These are phyloP conservation scores for Zalophus californianus DNA, from an alignment of 2,797 vertebrate genomes.

Conservation along the genomic window DNA sequence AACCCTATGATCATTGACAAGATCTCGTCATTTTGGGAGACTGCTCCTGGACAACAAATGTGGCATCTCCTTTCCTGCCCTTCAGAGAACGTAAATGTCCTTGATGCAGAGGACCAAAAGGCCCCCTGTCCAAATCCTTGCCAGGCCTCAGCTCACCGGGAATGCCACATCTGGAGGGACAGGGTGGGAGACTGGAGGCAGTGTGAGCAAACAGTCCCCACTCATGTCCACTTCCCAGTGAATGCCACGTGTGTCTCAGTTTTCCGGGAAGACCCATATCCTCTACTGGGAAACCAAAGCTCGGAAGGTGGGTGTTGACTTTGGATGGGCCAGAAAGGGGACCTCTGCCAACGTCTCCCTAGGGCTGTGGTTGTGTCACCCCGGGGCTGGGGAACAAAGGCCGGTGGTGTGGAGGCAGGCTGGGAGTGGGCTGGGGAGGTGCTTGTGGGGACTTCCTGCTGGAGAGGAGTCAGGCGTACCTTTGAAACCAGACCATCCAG, in stretches of 20 bases:
- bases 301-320: not conserved
- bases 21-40: not conserved
- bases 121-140: too few relatives aligned
- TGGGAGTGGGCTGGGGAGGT: not conserved
- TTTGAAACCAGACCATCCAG: not conserved
- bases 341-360: not conserved
- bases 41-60: not conserved
- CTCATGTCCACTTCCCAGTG: too few relatives aligned
- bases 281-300: not conserved
- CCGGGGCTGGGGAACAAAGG: not conserved
- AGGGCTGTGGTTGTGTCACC: not conserved
- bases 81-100: not conserved
- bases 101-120: not conserved
- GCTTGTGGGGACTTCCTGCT: not conserved
- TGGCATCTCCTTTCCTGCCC: not conserved
- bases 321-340: not conserved
- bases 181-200: not conserved
- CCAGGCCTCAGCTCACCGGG: not conserved
- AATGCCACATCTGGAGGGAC: not conserved
- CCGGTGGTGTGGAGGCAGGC: not conserved
- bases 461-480: too few relatives aligned
- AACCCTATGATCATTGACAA: not conserved
- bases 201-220: not conserved
- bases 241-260: accelerated
- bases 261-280: not conserved